Evolutionary conservation across 2,888 invertebrate genomes (phyloP), one percentile per base, ranked within the genome.

Genomic region (Eustalomyia histrio): DNA sequence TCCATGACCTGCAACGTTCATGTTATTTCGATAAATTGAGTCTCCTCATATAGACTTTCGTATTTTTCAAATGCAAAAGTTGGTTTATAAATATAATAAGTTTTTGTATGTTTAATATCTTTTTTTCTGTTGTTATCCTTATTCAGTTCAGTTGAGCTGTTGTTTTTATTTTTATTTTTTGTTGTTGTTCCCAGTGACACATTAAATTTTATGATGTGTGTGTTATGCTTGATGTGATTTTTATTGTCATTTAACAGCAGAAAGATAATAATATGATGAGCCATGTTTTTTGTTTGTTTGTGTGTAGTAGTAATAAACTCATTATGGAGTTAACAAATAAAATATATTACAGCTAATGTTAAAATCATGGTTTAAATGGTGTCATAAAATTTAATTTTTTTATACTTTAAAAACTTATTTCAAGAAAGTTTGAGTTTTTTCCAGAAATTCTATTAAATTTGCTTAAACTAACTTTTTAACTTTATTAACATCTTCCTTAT

Each of bases 201-300:
- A 75, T 75, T 63, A 57, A 75, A 75, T 80, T 75, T 72, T 43
- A 67, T 79, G 35, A 43, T 61, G 53, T 52, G 61, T 68, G 71
- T 69, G 52, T 24, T 53, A 55, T 39, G 65, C 50, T 65, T 73
- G 58, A 72, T 76, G 52, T 67, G 68, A 76, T 80, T 80, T 76
- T 76, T 76, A 80, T 76, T 68, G 72, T 64, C 18, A 71, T 67
- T 60, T 73, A 74, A 60, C 35, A 65, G 47, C 71, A 69, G 52
- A 57, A 58, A 53, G 65, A 72, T 76, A 80, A 61, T 74, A 50
- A 61, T 69, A 12, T 79, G 69, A 60, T 71, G 64, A 69, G 60
- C 39, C 57, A 63, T 65, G 53, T 52, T 72, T 57, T 61, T 21
- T 33, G 33, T 29, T 3, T 6, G 29, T 14, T 53, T 47, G 29